phyloP scores from a whole-genome alignment of 2,888 invertebrate species.

The Drosophila hamatofila region DNA sequence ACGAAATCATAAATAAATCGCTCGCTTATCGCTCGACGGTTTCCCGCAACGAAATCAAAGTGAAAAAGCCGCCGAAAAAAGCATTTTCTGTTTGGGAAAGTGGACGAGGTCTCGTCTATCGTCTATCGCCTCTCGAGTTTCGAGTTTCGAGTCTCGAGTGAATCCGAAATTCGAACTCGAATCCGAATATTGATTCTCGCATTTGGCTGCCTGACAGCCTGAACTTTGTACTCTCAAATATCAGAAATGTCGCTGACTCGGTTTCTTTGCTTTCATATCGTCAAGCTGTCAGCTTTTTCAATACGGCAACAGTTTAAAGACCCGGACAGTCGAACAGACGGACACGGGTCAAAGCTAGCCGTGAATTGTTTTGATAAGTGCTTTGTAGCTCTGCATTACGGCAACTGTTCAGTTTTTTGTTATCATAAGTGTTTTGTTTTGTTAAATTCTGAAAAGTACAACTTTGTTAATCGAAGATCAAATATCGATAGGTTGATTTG shows the following conservation, averaged over 20 bases:
- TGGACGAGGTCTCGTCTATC: slow-evolving; percentile 21
- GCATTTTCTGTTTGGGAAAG: slow-evolving; percentile 55
- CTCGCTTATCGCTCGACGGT: slow-evolving; percentile 62
- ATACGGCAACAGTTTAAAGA: slow-evolving; percentile 33
- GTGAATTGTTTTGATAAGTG: slow-evolving; percentile 44
- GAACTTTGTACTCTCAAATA: slow-evolving; percentile 39
- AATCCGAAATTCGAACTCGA: slow-evolving; percentile 30
- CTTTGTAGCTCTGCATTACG: slow-evolving; percentile 6
- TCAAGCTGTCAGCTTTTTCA: slow-evolving; percentile 38
- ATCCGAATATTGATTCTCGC: slow-evolving; percentile 2
- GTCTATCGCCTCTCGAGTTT: background rate
- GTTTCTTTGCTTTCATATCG: slow-evolving; percentile 27
- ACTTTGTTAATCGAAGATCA: background rate
- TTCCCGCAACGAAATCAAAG: slow-evolving; percentile 58
- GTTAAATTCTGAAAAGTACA: background rate
- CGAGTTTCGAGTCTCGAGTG: slow-evolving; percentile 17
- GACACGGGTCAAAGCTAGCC: slow-evolving; percentile 41
- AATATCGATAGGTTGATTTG: background rate
- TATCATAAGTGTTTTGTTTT: slow-evolving; percentile 18
- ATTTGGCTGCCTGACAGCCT: slow-evolving; percentile 21
- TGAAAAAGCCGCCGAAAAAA: slow-evolving; percentile 59
- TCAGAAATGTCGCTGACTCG: slow-evolving; percentile 17
- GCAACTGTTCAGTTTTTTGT: background rate
- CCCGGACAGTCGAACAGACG: slow-evolving; percentile 12
- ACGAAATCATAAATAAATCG: slow-evolving; percentile 78